Evolutionary conservation across 2,888 invertebrate genomes (phyloP), one percentile per base, ranked within the genome.

Genomic region (Mesochorus sp.): DNA sequence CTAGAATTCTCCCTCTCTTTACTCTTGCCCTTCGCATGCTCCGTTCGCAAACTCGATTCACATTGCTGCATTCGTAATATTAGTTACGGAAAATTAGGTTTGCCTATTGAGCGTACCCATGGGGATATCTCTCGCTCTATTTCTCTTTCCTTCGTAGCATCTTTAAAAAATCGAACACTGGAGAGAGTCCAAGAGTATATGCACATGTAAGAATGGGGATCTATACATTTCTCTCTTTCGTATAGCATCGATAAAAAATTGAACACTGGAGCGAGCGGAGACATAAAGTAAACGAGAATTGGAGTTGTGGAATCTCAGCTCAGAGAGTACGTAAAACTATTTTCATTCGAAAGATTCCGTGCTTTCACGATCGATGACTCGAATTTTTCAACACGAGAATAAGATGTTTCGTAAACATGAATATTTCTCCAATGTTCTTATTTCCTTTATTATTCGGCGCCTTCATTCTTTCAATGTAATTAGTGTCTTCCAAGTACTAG

Each of bases 11-110:
- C 31, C 47, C 10, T 14, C 42, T 21, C 42, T 31, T 28, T 12
- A 3, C 24, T 51, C 24, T 62, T 44, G 19, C 19, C n/a, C 12
- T 59, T 10, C 47, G 10, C 5, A 34, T 34, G 31, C 12, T 39
- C 26, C 21, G 26, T 51, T 24, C 19, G 49, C 42, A 21, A 34
- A 44, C 24, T 34, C 61, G 73, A 67, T 77, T 51, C 67, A 53
- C 39, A 76, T 55, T 47, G 42, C n/a, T 75, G 72, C 71, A 73
- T 79, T 79, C 55, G 79, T 76, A 70, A 76, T 55, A 81, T 80
- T 79, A 74, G 81, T 79, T 76, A 76, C 80, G 79, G 73, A 61
- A 70, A 76, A 81, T 81, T 76, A 57, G 71, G 76, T 80, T 72
- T 57, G 71, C 64, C 78, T 68, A 79, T 81, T 76, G 72, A 74